Base-by-base conservation (phyloP, 1,140 invertebrate genomes). In the Drosophila triauraria region DNA sequence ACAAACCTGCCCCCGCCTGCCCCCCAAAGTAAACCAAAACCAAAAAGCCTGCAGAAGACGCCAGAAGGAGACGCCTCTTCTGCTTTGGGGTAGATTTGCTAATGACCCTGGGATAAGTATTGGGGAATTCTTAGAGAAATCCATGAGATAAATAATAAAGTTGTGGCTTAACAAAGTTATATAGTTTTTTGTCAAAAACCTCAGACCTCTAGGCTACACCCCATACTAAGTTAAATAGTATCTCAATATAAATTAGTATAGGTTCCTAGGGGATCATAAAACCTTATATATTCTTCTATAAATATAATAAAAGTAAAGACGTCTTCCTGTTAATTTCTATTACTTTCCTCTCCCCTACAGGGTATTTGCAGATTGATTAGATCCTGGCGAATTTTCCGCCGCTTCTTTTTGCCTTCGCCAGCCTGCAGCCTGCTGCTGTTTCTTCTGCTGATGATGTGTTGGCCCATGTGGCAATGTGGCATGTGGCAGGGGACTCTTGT, bases 391-490 rank as follows among this genome's bases (percentile, higher is more conserved):
- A n/a, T 40, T 27, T 44, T 12, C 46, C 17, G 5, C 9, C 4
- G 35, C 20, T 15, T 42, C 25, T 63, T 63, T 60, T 12, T 27
- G 15, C 25, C 10, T n/a, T 40, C 8, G 50, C 25, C 20, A 20
- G 20, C 20, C 20, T 30, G 32, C 9, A 32, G 32, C 13, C 40
- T 25, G 27, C 62, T 60, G 30, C 38, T 61, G 13, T 48, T 48
- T 23, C 46, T 51, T 25, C 59, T 62, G 59, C 59, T 61, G 56
- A 61, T 67, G 63, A 67, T 67, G 42, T 61, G 56, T 59, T 60
- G 63, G 42, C 43, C 57, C 78, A 71, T 63, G 48, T 57, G 54
- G 60, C 74, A 58, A 74, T 59, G 59, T 64, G 65, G 65, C 65
- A 40, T 69, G 61, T 50, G 65, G 65, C 62, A 13, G 46, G 56